These are phyloP conservation scores for Cinclus cinclus DNA, from an alignment of 2,113 vertebrate species.

Conservation along the genomic window DNA sequence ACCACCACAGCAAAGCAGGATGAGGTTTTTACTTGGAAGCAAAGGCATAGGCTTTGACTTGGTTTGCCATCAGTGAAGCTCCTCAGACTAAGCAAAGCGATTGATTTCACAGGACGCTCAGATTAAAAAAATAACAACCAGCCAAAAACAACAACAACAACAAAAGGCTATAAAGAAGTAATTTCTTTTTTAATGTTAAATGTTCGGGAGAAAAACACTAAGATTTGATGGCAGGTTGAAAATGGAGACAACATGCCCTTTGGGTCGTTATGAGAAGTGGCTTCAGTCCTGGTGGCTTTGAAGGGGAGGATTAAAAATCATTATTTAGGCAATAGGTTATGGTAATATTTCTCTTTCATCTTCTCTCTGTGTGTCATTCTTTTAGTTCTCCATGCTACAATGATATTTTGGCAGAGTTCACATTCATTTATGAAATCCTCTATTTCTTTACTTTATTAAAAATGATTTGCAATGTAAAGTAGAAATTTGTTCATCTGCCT, in stretches of 20 bases:
- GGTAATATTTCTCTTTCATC: conserved; percentile 28
- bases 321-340: neutral
- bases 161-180: neutral
- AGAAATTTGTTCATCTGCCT: conserved; percentile 11
- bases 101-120: neutral
- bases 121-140: neutral
- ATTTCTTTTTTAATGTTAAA: neutral
- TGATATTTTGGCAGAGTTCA: conserved; percentile 10
- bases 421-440: neutral
- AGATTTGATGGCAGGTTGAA: neutral
- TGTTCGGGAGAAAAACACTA: neutral
- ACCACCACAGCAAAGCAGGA: neutral
- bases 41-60: neutral
- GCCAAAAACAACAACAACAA: neutral
- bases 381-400: neutral
- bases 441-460: conserved; percentile 20
- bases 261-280: neutral
- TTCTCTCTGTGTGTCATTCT: neutral
- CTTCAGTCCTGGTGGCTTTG: neutral
- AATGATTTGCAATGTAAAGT: conserved; percentile 15
- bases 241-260: neutral
- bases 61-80: neutral
- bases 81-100: neutral
- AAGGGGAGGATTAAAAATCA: neutral
- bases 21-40: neutral